Evolutionary conservation across 53 echinoderm and acorn worm genomes (phyloP), one percentile per base, ranked within the genome.

Genomic region (Henricia sp.): DNA sequence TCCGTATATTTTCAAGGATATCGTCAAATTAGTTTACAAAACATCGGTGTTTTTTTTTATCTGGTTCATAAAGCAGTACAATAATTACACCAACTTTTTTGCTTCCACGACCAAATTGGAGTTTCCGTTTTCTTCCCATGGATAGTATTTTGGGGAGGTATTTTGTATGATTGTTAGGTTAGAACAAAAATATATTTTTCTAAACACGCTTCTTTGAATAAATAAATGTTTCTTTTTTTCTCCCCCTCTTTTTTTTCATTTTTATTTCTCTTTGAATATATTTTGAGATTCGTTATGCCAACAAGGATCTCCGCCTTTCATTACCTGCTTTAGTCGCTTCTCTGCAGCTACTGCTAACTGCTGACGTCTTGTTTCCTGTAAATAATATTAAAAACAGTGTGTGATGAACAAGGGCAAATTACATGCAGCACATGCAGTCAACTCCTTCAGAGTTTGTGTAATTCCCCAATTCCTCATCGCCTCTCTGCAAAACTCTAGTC

Each of bases 301-400:
- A n/a, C n/a, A n/a, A n/a, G 48, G 9, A 10, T 46, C 8, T 46
- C 14, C 48, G 8, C 9, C 48, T 46, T 10, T 46, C n/a, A n/a
- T n/a, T 82, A 94, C 91, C 91, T 95, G 82, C 42, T 88, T 87
- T 17, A 82, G 21, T 42, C 95, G 71, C 67, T 90, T 92, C 71
- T 92, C 75, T 36, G 95, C 95, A 25, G 95, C 95, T 70, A 82
- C 92, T 77, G 95, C 95, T 75, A 90, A 90, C 40, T 95, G 95
- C 71, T 72, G 59, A 52, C 95, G 68, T 69, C 70, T 93, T 5
- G 64, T 71, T 71, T 93, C 95, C 95, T 95, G 66, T 34, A 37
- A 28, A 39, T 19, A 68, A 70, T 33, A 20, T 25, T 48, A 53
- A 34, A 39, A 53, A 0, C n/a, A 50, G 38, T 27, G 8, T 1